Evolutionary conservation across 2,888 invertebrate species (phyloP).

Genomic region (Oscheius sp.): DNA sequence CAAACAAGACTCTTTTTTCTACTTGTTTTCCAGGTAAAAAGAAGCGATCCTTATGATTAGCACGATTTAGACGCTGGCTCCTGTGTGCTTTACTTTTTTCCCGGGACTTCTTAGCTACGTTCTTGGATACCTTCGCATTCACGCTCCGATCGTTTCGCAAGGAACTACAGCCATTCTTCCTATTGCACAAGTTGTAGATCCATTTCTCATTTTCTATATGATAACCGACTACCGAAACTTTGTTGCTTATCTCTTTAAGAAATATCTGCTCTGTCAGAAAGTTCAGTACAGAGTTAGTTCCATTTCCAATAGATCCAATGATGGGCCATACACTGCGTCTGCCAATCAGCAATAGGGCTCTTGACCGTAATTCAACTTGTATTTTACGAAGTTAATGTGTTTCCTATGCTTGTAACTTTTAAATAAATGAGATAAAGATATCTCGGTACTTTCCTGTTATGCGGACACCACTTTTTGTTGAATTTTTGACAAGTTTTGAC

Average conservation of each 20-base stretch:
- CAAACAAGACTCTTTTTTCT: background rate
- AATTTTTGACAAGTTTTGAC: no score
- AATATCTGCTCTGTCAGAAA: background rate
- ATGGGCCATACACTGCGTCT: no score
- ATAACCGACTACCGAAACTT: background rate
- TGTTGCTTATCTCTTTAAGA: background rate
- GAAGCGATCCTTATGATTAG: background rate
- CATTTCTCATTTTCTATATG: background rate
- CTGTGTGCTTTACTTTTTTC: conserved; percentile 4
- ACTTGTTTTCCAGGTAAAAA: background rate
- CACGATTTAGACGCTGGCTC: background rate
- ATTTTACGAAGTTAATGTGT: no score
- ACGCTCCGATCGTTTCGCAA: background rate
- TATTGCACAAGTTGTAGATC: background rate
- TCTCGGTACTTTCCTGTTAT: no score
- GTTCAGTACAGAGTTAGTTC: background rate
- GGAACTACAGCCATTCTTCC: conserved; percentile 2
- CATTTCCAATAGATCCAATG: background rate
- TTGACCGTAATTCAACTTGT: no score
- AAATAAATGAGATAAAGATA: no score
- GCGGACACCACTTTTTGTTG: no score
- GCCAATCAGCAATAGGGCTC: no score
- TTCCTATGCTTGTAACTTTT: no score
- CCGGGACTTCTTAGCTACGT: background rate
- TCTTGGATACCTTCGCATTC: background rate